These are phyloP conservation scores for Platysteira castanea DNA, from an alignment of 2,113 vertebrate genomes.

Conservation along the genomic window DNA sequence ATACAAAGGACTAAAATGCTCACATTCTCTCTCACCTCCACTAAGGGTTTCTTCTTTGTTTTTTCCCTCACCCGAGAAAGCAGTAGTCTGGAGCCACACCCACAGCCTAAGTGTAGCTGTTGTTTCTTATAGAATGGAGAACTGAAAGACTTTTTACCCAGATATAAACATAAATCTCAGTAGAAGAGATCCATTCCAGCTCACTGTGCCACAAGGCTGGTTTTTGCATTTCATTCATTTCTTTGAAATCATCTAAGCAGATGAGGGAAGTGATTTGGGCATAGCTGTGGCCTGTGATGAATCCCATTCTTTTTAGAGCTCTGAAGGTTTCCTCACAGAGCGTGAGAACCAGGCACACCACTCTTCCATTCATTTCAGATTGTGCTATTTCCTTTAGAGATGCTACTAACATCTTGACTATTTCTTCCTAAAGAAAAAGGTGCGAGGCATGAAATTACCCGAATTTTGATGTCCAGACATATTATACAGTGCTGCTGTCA, in stretches of 20 bases:
- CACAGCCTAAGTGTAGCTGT: background rate
- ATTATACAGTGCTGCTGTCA: background rate
- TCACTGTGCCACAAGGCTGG: background rate
- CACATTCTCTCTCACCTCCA: background rate
- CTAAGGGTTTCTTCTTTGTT: background rate
- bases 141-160: background rate
- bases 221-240: background rate
- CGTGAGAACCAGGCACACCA: rapidly evolving
- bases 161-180: background rate
- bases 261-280: background rate
- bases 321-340: background rate
- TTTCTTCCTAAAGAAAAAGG: background rate
- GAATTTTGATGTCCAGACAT: background rate
- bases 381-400: background rate
- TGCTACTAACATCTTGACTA: background rate
- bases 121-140: background rate
- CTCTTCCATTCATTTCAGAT: background rate
- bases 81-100: background rate
- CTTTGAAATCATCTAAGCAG: background rate
- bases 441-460: background rate
- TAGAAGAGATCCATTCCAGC: background rate
- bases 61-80: background rate
- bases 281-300: background rate
- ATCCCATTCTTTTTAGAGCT: background rate
- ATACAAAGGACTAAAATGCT: background rate